Evolutionary conservation across 1,140 invertebrate genomes (phyloP), one percentile per base, ranked within the genome.

Genomic region (Globodera rostochiensis): DNA sequence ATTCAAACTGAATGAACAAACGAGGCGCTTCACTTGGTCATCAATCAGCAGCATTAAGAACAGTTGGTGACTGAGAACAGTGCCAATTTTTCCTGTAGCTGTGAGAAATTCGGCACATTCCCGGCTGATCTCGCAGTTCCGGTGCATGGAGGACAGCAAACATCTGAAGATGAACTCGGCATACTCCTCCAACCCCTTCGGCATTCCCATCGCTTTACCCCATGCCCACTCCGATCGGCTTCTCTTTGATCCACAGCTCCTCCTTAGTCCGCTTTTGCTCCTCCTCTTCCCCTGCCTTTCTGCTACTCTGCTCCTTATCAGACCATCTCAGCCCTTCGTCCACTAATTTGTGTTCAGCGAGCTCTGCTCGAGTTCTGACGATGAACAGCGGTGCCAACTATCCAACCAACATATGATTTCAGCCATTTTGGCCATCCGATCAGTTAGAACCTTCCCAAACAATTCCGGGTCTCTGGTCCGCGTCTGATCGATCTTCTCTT

Each of bases 241-340:
- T 64, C 19, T 36, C 36, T 45, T n/a, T 46, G 36, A 76, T 9
- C 74, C 57, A 64, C 36, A 76, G 46, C 6, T 70, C 6, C 25
- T 71, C 69, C 21, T 71, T 71, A 5, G 25, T 84, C 6, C 50
- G n/a, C n/a, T 85, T 36, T 9, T 47, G 69, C 70, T 46, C 83
- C 49, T 19, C 49, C 15, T 66, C 19, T 15, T 78, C 15, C 47
- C 46, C 64, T 60, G 80, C 13, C 7, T 74, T 66, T 50, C 64
- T 19, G 45, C 79, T n/a, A 45, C 46, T 69, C 15, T 83, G 60
- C 25, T 86, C 53, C 53, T 84, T 84, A 19, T 57, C 25, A 8
- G 21, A 19, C 83, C 83, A 84, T 67, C 83, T 66, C 71, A 81
- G 77, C 9, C 64, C 60, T 80, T 84, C 83, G 60, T 84, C 85